These are phyloP conservation scores for Ridgeia piscesae DNA, from an alignment of 1,140 invertebrate genomes.

Conservation along the genomic window DNA sequence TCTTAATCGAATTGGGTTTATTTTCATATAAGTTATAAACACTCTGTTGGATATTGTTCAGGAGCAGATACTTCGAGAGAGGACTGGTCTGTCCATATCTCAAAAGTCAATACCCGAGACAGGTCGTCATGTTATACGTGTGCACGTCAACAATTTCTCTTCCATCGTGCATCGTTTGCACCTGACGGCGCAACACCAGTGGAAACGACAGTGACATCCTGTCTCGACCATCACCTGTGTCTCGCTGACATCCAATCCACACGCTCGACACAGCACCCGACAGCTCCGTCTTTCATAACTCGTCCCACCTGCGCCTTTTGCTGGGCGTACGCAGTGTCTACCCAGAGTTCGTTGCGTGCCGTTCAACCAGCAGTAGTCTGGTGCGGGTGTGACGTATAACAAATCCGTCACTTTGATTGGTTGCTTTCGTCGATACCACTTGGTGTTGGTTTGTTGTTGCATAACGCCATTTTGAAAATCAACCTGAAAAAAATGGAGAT, in stretches of 20 bases:
- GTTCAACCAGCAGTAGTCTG: constrained; percentile 79
- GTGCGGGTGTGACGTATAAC: constrained; percentile 85
- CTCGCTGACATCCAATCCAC: constrained; percentile 22
- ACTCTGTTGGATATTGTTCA: neutral
- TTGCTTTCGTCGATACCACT: constrained; percentile 18
- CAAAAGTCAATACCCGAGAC: no score
- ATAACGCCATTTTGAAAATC: constrained; percentile 38
- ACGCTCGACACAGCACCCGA: neutral
- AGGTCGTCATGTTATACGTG: neutral
- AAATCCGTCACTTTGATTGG: constrained; percentile 61
- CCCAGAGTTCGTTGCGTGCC: constrained; percentile 69
- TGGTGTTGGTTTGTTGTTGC: constrained; percentile 33
- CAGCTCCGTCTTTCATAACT: constrained; percentile 11
- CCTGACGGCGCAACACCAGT: constrained; percentile 88
- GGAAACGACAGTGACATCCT: constrained; percentile 85
- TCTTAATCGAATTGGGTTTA: neutral
- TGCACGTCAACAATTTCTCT: constrained; percentile 7
- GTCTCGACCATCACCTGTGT: constrained; percentile 68
- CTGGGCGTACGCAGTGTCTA: constrained; percentile 38
- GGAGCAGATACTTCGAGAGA: neutral
- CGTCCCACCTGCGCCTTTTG: neutral
- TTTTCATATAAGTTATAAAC: neutral
- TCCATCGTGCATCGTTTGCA: constrained; percentile 58
- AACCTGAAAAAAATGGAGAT: constrained; percentile 4
- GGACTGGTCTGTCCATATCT: neutral